Conservation (phyloP, 2,797 vertebrate species). For the Amblyraja radiata region DNA sequence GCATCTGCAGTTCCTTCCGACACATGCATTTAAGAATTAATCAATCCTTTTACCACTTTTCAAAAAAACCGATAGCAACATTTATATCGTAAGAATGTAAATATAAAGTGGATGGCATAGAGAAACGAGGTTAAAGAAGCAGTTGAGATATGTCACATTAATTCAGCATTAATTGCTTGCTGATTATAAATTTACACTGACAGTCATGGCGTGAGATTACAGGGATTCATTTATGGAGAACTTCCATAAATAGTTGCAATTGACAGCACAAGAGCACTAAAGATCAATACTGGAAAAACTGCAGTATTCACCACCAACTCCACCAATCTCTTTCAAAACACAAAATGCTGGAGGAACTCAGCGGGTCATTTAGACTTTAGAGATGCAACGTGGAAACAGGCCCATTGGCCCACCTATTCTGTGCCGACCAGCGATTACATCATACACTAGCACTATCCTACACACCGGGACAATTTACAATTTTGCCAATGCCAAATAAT, state of each 20-base stretch:
- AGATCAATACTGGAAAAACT: background rate
- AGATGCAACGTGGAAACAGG: too few species aligned
- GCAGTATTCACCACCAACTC: too few species aligned
- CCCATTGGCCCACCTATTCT: too few species aligned
- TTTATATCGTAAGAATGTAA: background rate
- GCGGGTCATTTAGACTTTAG: too few species aligned
- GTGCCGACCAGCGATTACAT: too few species aligned
- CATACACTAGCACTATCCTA: too few species aligned
- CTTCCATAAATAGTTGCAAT: background rate
- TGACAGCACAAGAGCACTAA: background rate
- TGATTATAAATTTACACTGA: background rate
- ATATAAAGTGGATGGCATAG: background rate
- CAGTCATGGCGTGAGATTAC: background rate
- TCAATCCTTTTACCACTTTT: background rate
- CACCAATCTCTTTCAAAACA: background rate
- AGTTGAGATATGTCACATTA: background rate
- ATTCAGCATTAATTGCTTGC: background rate
- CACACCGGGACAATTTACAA: too few species aligned
- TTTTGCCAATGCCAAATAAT: too few species aligned
- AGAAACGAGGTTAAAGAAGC: background rate
- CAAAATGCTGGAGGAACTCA: background rate
- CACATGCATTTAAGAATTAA: background rate
- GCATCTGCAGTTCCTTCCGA: too few species aligned
- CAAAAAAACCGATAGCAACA: background rate
- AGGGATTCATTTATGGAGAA: background rate